phyloP scores from a whole-genome alignment of 1,140 invertebrate genomes.

The Trigoniulus corallinus region DNA sequence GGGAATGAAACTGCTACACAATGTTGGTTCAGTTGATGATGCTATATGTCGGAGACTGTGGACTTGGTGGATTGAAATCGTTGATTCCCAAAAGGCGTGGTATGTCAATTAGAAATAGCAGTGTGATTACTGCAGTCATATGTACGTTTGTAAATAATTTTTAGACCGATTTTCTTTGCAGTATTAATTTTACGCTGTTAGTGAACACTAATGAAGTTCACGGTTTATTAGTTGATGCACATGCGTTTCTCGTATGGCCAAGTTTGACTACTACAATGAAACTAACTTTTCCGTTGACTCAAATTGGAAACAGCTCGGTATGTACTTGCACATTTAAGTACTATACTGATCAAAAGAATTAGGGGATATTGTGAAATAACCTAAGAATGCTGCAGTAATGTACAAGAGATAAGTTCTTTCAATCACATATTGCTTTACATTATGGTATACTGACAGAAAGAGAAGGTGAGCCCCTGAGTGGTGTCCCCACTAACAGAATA shows the following conservation, averaged over 20 bases:
- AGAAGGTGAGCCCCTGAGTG: too few species aligned
- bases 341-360: background rate
- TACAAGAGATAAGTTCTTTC: too few species aligned
- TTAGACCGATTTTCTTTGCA: conserved; percentile 15
- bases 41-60: background rate
- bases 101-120: background rate
- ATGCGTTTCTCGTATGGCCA: conserved; percentile 58
- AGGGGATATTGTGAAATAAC: too few species aligned
- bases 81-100: background rate
- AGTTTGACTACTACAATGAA: conserved; percentile 30
- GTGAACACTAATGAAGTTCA: conserved; percentile 58
- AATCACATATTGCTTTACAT: too few species aligned
- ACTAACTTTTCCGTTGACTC: conserved; percentile 58
- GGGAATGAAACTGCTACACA: background rate
- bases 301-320: conserved; percentile 58
- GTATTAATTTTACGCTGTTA: conserved; percentile 51
- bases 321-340: background rate
- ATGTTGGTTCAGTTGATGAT: background rate
- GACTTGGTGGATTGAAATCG: background rate
- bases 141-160: background rate
- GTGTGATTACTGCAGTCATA: background rate
- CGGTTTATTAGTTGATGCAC: conserved; percentile 48
- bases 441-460: too few species aligned
- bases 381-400: too few species aligned
- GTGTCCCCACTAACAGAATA: too few species aligned